A percentile compares a stretch with the other conserved stretches of the same genome.
Conservation (phyloP, 2,888 invertebrate genomes). For the Mythimna ferrago region DNA sequence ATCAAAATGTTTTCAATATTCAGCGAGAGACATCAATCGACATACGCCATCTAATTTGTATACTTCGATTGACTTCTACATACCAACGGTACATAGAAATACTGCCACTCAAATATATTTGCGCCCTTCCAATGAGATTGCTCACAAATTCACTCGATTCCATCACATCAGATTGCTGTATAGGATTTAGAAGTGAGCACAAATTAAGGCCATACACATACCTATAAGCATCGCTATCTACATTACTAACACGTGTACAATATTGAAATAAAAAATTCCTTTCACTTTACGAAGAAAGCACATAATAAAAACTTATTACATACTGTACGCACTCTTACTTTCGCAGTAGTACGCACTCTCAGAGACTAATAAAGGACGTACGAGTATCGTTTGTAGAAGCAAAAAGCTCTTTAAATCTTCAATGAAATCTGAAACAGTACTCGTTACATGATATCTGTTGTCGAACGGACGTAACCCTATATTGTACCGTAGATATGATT, state of each 20-base stretch:
- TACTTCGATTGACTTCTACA: slow-evolving; percentile 31
- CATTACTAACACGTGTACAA: slow-evolving; percentile 9
- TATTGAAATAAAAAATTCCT: slow-evolving; percentile 35
- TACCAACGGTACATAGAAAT: slow-evolving; percentile 27
- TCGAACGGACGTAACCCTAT: slow-evolving; percentile 44
- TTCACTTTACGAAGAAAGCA: slow-evolving; percentile 14
- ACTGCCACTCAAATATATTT: slow-evolving; percentile 45
- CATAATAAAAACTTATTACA: slow-evolving; percentile 53
- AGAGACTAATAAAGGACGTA: slow-evolving; percentile 16
- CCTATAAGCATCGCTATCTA: slow-evolving; percentile 23
- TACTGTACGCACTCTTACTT: slow-evolving; percentile 36
- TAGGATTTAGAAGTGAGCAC: slow-evolving; percentile 53
- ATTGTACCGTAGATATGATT: slow-evolving; percentile 48
- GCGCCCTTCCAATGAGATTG: slow-evolving; percentile 62
- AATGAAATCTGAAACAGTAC: slow-evolving; percentile 38
- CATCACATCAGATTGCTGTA: slow-evolving; percentile 56
- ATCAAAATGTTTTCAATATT: slow-evolving; percentile 45
- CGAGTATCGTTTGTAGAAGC: slow-evolving; percentile 38
- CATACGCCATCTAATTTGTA: slow-evolving; percentile 19
- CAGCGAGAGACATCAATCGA: background rate
- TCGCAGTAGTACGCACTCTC: slow-evolving; percentile 28
- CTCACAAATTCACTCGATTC: slow-evolving; percentile 65
- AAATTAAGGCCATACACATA: slow-evolving; percentile 55
- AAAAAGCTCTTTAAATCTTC: slow-evolving; percentile 29
- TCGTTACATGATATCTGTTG: slow-evolving; percentile 32